Evolutionary conservation across 2,888 invertebrate species (phyloP), one percentile per base, ranked within the genome.

Genomic region (Rotaria sp.): DNA sequence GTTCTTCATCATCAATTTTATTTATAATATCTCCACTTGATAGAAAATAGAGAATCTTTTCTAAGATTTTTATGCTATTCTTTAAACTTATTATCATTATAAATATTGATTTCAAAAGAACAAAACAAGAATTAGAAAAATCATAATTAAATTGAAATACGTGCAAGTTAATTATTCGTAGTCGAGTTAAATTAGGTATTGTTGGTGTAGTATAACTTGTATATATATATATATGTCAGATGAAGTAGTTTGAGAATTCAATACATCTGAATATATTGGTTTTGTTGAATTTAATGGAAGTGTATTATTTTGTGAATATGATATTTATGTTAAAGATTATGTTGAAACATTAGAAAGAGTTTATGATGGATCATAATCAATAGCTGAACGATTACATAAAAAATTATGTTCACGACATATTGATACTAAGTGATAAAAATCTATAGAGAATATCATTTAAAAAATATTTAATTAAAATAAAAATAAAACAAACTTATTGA

Each of bases 391-490:
- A 41, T 35, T 45, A 45, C 45, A 26, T 2, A n/a, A n/a, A n/a
- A n/a, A 26, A 80, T 45, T 11, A 11, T 41, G 35, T 15, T 80
- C 80, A 45, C 45, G 80, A 45, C 45, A 45, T 21, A 80, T 11
- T 2, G 45, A 45, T 45, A 45, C n/a, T n/a, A 80, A n/a, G 45
- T 80, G 80, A 80, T 45, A 45, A 80, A 80, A 80, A 80, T 80
- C 80, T 80, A 80, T 5, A 80, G 35, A 5, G 15, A n/a, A n/a
- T n/a, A n/a, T n/a, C n/a, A n/a, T n/a, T n/a, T n/a, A n/a, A 30
- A 38, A 26, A 45, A 35, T 45, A 52, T 52, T 24, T 50, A 3
- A 3, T 50, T n/a, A n/a, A n/a, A n/a, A n/a, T 13, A 0, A 41
- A 75, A 45, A n/a, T n/a, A n/a, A n/a, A n/a, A n/a, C 80, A 45